Evolutionary conservation across 2,797 vertebrate species (phyloP).

Genomic region (Tiaroga cobitis): DNA sequence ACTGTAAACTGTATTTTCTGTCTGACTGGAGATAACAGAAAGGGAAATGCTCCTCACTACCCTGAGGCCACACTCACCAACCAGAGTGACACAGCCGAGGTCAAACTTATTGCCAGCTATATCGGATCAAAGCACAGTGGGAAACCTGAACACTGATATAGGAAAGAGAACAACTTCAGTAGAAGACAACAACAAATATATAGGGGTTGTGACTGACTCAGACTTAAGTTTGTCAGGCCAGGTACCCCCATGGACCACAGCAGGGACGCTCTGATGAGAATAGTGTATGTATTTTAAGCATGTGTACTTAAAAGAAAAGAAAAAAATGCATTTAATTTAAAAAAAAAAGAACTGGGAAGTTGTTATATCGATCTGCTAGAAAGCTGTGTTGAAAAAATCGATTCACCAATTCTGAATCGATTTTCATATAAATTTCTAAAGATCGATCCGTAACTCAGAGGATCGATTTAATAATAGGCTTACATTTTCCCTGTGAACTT

Average conservation of each 20-base stretch:
- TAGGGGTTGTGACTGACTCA: background rate
- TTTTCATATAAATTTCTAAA: no score
- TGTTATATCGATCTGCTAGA: background rate
- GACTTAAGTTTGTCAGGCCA: background rate
- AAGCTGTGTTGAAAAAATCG: no score
- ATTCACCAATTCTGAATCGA: no score
- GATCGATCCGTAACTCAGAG: no score
- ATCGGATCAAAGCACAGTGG: constrained; percentile 27
- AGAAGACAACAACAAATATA: background rate
- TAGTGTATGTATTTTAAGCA: background rate
- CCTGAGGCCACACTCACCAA: constrained; percentile 26
- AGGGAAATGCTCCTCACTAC: constrained; percentile 38
- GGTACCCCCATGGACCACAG: background rate
- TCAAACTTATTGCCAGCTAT: constrained; percentile 21
- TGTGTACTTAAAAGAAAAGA: background rate
- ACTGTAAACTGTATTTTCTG: constrained; percentile 39
- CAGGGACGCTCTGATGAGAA: background rate
- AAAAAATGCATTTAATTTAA: background rate
- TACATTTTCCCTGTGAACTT: no score
- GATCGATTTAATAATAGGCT: no score
- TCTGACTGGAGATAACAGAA: constrained; percentile 45
- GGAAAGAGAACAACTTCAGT: background rate
- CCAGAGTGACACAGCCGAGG: constrained; percentile 14
- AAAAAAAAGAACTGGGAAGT: background rate
- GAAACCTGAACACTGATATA: constrained; percentile 12